phyloP scores from a whole-genome alignment of 2,113 vertebrate species.

The Macquaria ambigua region DNA sequence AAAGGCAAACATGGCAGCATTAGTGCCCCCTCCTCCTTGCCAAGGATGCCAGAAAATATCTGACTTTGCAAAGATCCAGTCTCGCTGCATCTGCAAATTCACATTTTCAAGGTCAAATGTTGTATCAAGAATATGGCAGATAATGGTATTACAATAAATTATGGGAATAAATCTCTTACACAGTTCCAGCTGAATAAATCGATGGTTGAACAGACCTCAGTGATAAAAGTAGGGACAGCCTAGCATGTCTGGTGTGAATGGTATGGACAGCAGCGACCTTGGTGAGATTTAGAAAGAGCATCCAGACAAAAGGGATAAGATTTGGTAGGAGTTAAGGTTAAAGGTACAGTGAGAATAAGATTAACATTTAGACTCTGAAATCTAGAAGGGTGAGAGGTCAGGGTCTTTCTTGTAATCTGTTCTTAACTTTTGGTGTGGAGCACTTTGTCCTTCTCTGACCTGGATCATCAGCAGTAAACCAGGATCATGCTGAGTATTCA shows the following conservation, averaged over 20 bases:
- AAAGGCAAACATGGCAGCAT: constrained; percentile 67
- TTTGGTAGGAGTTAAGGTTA: constrained; percentile 22
- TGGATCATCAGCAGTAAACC: constrained; percentile 72
- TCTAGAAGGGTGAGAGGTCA: constrained; percentile 36
- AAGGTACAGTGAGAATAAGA: constrained; percentile 30
- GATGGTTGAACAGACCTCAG: constrained; percentile 24
- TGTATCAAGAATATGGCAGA: constrained; percentile 39
- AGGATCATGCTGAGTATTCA: constrained; percentile 78
- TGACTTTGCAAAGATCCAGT: constrained; percentile 72
- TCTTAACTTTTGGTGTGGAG: constrained; percentile 56
- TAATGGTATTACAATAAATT: constrained; percentile 66
- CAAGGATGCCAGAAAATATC: constrained; percentile 68
- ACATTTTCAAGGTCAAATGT: constrained; percentile 72
- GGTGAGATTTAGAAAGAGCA: constrained; percentile 15
- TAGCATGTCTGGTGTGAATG: not conserved
- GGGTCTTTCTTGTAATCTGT: constrained; percentile 23
- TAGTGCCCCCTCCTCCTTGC: constrained; percentile 30
- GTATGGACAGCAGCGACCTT: constrained; percentile 5
- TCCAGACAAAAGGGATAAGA: constrained; percentile 14
- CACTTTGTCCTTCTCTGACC: constrained; percentile 67
- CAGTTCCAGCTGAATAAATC: constrained; percentile 47
- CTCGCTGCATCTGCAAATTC: constrained; percentile 63
- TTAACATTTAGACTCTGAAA: constrained; percentile 34
- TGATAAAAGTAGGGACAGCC: constrained; percentile 16
- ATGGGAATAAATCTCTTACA: constrained; percentile 36